Evolutionary conservation across 2,888 invertebrate species (phyloP).

Genomic region (Chouioia cunea): DNA sequence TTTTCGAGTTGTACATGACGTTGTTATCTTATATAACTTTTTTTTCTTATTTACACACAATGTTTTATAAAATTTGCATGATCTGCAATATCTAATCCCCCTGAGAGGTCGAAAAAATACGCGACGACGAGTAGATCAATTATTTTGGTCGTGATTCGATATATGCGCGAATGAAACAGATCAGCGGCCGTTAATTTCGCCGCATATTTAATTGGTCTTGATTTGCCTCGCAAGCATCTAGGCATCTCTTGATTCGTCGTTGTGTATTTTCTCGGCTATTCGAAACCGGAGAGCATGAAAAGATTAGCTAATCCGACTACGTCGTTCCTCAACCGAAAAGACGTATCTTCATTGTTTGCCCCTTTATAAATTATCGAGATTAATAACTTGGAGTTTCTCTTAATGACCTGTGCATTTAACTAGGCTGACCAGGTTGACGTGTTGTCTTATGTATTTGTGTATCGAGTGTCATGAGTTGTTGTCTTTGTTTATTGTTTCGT

Average conservation of each 20-base stretch:
- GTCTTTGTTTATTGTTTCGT: neutral
- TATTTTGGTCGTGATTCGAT: conserved; percentile 12
- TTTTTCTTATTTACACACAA: conserved; percentile 47
- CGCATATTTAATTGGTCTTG: conserved; percentile 22
- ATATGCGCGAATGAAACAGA: conserved; percentile 12
- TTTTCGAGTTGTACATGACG: conserved; percentile 42
- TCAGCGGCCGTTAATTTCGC: conserved; percentile 1
- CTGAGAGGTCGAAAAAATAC: conserved; percentile 44
- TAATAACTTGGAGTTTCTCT: conserved; percentile 38
- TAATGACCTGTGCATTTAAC: conserved; percentile 46
- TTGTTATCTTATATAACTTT: conserved; percentile 47
- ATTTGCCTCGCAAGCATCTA: conserved; percentile 1
- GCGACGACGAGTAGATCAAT: conserved; percentile 45
- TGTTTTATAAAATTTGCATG: conserved; percentile 49
- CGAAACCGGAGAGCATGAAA: conserved; percentile 38
- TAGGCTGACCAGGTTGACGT: conserved; percentile 46
- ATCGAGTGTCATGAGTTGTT: neutral
- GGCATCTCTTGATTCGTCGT: conserved; percentile 43
- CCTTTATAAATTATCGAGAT: conserved; percentile 43
- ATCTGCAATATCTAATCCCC: conserved; percentile 44
- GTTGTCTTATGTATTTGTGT: conserved; percentile 16
- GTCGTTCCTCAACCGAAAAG: conserved; percentile 20
- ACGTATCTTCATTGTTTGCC: conserved; percentile 34
- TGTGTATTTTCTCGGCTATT: conserved; percentile 47
- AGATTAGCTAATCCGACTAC: conserved; percentile 40